Evolutionary conservation across 2,888 invertebrate species (phyloP).

Genomic region (Temnothorax ravouxi): DNA sequence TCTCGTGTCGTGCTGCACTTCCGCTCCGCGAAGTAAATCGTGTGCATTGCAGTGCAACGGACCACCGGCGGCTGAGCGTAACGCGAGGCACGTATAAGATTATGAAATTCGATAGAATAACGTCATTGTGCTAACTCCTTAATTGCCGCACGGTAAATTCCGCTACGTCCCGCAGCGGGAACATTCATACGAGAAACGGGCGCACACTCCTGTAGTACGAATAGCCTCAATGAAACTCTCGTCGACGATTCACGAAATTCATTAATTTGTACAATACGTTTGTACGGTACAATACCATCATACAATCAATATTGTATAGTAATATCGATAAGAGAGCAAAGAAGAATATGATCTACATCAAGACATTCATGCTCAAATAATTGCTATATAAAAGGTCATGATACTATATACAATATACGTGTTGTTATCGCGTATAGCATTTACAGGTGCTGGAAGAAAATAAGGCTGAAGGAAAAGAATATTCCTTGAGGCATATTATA

Average conservation of each 20-base stretch:
- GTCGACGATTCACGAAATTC: neutral
- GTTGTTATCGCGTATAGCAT: neutral
- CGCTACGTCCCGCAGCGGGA: slow-evolving; percentile 12
- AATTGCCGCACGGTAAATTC: slow-evolving; percentile 34
- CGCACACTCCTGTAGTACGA: neutral
- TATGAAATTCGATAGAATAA: slow-evolving; percentile 64
- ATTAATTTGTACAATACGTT: neutral
- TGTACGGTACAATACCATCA: too few species aligned
- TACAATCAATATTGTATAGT: too few species aligned
- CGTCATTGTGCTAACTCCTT: slow-evolving; percentile 57
- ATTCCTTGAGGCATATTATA: slow-evolving; percentile 56
- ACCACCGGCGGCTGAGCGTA: slow-evolving; percentile 57
- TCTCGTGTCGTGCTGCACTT: slow-evolving; percentile 59
- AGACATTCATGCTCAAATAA: neutral
- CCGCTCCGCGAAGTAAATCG: slow-evolving; percentile 66
- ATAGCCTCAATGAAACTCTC: slow-evolving; percentile 4
- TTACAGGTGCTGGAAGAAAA: slow-evolving; percentile 40
- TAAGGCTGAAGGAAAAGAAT: slow-evolving; percentile 64
- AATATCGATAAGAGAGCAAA: neutral
- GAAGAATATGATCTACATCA: neutral
- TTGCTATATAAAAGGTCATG: neutral
- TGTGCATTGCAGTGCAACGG: slow-evolving; percentile 63
- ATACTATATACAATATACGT: too few species aligned
- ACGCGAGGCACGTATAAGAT: slow-evolving; percentile 45
- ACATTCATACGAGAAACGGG: neutral